These are phyloP conservation scores for Thyatira batis DNA, from an alignment of 2,888 invertebrate species.

Conservation along the genomic window DNA sequence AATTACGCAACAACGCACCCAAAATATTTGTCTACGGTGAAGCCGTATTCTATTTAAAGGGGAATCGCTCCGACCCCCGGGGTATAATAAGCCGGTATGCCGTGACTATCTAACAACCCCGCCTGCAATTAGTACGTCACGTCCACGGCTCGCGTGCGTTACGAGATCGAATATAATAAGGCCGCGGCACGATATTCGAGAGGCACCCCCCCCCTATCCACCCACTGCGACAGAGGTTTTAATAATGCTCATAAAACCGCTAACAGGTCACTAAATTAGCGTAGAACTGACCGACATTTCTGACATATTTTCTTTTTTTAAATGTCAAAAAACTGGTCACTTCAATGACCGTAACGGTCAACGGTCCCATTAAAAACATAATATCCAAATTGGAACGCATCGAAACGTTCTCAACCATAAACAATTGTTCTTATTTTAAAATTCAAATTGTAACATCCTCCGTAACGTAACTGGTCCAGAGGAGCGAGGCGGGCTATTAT, in stretches of 20 bases:
- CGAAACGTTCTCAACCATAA: constrained; percentile 16
- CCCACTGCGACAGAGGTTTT: constrained; percentile 35
- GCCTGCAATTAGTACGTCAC: constrained; percentile 62
- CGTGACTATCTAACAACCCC: constrained; percentile 49
- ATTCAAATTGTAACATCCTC: constrained; percentile 46
- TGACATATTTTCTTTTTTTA: constrained; percentile 2
- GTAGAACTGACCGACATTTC: constrained; percentile 27
- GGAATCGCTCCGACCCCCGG: constrained; percentile 25
- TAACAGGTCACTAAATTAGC: constrained; percentile 31
- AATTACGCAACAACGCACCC: constrained; percentile 35
- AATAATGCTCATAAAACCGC: constrained; percentile 47
- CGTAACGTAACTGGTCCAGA: constrained; percentile 29
- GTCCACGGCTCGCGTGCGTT: constrained; percentile 62
- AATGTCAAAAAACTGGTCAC: not conserved
- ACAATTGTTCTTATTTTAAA: constrained; percentile 48
- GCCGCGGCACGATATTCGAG: constrained; percentile 53
- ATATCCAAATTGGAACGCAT: constrained; percentile 21
- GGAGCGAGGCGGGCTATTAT: constrained; percentile 43
- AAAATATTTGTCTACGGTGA: constrained; percentile 36
- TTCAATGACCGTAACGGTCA: constrained; percentile 10
- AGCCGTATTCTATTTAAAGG: constrained; percentile 34
- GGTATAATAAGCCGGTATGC: constrained; percentile 42
- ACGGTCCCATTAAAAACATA: constrained; percentile 13
- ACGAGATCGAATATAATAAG: constrained; percentile 66
- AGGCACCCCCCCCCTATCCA: constrained; percentile 48